Evolutionary conservation across 2,113 vertebrate species (phyloP).

Genomic region (Eulacestoma nigropectus): DNA sequence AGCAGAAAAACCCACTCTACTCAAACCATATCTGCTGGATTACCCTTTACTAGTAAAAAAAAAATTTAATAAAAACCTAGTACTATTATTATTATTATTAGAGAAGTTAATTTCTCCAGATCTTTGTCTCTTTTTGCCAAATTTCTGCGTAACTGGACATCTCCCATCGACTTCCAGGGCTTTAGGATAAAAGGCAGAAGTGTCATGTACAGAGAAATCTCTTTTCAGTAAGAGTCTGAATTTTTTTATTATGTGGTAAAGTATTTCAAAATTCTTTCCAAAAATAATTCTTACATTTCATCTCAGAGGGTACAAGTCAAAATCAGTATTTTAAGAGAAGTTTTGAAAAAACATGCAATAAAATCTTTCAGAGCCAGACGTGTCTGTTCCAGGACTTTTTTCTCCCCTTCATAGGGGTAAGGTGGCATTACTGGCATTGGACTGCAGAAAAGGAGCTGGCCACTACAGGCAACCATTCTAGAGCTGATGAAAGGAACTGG

Average conservation of each 20-base stretch:
- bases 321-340: not conserved
- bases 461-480: not conserved
- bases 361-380: not conserved
- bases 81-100: not conserved
- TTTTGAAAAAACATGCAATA: not conserved
- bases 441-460: not conserved
- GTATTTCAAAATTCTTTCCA: not conserved
- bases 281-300: not conserved
- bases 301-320: not conserved
- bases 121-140: not conserved
- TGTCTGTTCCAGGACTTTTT: not conserved
- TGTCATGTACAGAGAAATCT: not conserved
- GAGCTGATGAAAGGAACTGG: not conserved
- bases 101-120: not conserved
- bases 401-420: fast-evolving
- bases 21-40: not conserved
- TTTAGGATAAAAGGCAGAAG: not conserved
- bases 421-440: not conserved
- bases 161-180: not conserved
- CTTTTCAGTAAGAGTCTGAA: not conserved
- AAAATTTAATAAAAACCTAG: not conserved
- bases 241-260: not conserved
- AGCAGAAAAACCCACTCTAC: not conserved
- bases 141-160: not conserved
- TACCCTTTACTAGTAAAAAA: not conserved